Base-by-base conservation (phyloP, 2,888 invertebrate species). In the Trypoxylon attenuatum region DNA sequence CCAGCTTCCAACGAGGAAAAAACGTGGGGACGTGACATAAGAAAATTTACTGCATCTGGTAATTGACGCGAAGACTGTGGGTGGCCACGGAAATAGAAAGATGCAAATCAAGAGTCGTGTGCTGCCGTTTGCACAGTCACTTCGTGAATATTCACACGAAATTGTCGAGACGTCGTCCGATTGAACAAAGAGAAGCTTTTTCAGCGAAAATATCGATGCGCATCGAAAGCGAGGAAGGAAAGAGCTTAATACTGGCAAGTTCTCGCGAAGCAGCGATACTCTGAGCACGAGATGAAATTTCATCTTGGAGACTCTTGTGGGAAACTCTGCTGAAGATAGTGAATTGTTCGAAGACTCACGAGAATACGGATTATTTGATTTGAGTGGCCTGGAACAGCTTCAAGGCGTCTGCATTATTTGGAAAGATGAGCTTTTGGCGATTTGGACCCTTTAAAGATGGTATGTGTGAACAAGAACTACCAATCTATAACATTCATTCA, bases 391-490 rank as follows among this genome's bases (percentile, higher is more conserved):
- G n/a, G n/a, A n/a, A n/a, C n/a, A n/a, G n/a, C n/a, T n/a, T 23
- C 41, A 18, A 6, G 33, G 38, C 16, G 23, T 3, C 5, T 2
- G n/a, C 6, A 22, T 27, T 13, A 21, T n/a, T 13, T 42, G 27
- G 10, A 16, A 65, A 59, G 43, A 82, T 80, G 81, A 82, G 76
- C 50, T 54, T 82, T 49, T 62, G 74, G 55, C 71, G 78, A 13
- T 78, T 80, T 29, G 74, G 76, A 13, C 69, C 71, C 29, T 69
- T 79, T 15, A 80, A 74, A 42, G 79, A 77, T 38, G 79, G 81
- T 79, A 71, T 15, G 80, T 76, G 39, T 5, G 16, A 5, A 23
- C 18, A 13, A 22, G n/a, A n/a, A 27, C 15, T 22, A 13, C 45
- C 10, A 33, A 33, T 33, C 10, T 33, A 8, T 5, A 4, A n/a